Evolutionary conservation across 2,797 vertebrate species (phyloP).

Genomic region (Helicolenus hilgendorfi): DNA sequence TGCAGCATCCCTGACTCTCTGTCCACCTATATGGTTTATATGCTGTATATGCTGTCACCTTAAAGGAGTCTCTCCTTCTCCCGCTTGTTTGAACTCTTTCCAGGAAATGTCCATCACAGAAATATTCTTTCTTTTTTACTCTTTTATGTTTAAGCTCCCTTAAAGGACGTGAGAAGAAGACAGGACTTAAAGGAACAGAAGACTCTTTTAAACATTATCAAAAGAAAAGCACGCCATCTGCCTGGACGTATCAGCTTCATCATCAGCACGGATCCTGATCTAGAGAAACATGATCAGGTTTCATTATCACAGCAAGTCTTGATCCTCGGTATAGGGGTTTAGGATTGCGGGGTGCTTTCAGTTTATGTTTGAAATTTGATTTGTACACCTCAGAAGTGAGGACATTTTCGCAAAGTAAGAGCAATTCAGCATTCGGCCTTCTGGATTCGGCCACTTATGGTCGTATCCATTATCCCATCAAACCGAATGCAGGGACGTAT

Average conservation of each 20-base stretch:
- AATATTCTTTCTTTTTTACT: neutral
- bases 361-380: neutral
- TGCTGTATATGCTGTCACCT: neutral
- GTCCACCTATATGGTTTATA: neutral
- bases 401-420: neutral
- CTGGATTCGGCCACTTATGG: neutral
- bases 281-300: neutral
- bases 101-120: neutral
- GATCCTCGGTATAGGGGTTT: neutral
- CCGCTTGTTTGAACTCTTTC: neutral
- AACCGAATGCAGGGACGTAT: neutral
- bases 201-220: neutral
- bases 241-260: neutral
- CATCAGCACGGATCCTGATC: neutral
- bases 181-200: neutral
- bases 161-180: neutral
- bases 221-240: neutral
- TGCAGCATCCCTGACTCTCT: slow-evolving; percentile 7
- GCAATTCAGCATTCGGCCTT: neutral
- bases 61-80: neutral
- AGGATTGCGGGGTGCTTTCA: neutral
- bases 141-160: too few species aligned
- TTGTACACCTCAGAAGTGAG: neutral
- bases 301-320: neutral
- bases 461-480: neutral